Percentiles rank a stretch among this genome's conserved stretches.
Conservation (phyloP, 2,888 invertebrate genomes). For the Noctua fimbriata region DNA sequence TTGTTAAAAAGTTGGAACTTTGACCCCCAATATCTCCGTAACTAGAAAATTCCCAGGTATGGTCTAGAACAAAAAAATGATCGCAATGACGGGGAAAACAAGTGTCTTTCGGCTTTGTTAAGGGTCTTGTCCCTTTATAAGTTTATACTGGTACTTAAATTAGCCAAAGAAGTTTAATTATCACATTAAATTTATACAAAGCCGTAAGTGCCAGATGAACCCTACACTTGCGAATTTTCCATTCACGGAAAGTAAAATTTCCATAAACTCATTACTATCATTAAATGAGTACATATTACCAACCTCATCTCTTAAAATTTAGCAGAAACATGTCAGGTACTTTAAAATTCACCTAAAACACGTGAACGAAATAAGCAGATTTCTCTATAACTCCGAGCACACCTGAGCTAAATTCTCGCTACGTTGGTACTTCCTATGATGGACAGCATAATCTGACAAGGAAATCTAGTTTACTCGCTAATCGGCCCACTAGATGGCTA, state of each 20-base stretch:
- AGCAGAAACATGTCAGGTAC: background rate
- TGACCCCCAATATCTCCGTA: too few species aligned
- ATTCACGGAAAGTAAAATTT: background rate
- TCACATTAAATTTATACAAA: too few species aligned
- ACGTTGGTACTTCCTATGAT: slow-evolving; percentile 78
- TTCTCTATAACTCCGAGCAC: slow-evolving; percentile 63
- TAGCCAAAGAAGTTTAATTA: background rate
- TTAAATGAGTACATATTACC: background rate
- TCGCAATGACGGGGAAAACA: too few species aligned
- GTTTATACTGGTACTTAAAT: background rate
- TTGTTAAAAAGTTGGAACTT: too few species aligned
- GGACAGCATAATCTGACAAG: slow-evolving; percentile 84
- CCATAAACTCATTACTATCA: background rate
- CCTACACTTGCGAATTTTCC: background rate
- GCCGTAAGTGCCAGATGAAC: background rate
- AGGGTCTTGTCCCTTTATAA: too few species aligned
- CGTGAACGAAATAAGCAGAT: slow-evolving; percentile 57
- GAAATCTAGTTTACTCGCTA: slow-evolving; percentile 85
- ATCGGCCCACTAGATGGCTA: slow-evolving; percentile 79
- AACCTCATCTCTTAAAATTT: slow-evolving; percentile 27
- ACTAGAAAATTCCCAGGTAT: too few species aligned
- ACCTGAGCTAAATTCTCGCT: slow-evolving; percentile 75
- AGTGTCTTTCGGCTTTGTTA: too few species aligned
- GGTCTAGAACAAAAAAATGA: too few species aligned
- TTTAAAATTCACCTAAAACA: slow-evolving; percentile 43